phyloP scores from a whole-genome alignment of 2,888 invertebrate genomes.

The Pachydiplax longipennis region DNA sequence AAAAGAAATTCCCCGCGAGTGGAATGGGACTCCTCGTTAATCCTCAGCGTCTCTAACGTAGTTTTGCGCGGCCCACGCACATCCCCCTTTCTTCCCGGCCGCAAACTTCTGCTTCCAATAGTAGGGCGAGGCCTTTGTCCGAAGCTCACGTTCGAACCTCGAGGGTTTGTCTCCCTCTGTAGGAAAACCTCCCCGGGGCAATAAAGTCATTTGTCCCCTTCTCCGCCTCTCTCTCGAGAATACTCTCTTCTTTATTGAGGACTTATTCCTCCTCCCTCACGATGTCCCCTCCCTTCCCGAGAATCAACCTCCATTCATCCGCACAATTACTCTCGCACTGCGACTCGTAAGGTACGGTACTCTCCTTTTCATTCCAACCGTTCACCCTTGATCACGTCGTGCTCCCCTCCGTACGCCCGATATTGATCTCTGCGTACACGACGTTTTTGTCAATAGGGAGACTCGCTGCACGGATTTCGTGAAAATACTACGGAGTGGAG shows the following conservation, averaged over 20 bases:
- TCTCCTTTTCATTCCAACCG: neutral
- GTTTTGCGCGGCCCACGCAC: neutral
- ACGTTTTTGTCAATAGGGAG: too few species aligned
- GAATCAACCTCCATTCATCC: neutral
- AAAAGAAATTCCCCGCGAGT: neutral
- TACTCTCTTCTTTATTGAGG: neutral
- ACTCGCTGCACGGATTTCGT: too few species aligned
- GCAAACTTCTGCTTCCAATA: neutral
- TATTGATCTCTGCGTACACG: too few species aligned
- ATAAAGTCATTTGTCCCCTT: neutral
- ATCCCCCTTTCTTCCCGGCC: neutral
- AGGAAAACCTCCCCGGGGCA: neutral
- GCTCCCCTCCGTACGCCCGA: too few species aligned
- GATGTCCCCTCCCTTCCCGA: neutral
- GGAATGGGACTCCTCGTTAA: neutral
- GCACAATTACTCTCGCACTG: neutral
- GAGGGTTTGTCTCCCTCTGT: neutral
- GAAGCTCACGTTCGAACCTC: neutral
- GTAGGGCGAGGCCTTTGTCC: neutral
- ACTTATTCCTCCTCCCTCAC: neutral
- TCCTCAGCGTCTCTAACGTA: neutral
- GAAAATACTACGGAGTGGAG: too few species aligned
- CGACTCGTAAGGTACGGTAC: neutral
- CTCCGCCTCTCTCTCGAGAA: neutral
- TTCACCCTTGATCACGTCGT: too few species aligned